A percentile compares a stretch with the other conserved stretches of the same genome.
Evolutionary conservation across 2,888 invertebrate genomes (phyloP).

Genomic region (Orthonychiurus folsomi): DNA sequence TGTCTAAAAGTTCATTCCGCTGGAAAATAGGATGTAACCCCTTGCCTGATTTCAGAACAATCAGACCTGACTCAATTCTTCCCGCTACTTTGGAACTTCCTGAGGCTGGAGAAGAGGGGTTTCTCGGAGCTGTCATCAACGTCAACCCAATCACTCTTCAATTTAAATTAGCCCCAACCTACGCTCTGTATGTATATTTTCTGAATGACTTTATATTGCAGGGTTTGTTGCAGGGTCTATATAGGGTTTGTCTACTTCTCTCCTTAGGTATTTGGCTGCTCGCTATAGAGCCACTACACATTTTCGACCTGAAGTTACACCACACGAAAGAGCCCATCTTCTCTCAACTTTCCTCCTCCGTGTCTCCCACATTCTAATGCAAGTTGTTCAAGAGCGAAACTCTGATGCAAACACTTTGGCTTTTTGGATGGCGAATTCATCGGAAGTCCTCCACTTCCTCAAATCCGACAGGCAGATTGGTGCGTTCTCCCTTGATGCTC

Average conservation of each 20-base stretch:
- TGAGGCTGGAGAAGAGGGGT: constrained; percentile 87
- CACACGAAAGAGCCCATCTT: constrained; percentile 83
- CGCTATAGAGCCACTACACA: constrained; percentile 83
- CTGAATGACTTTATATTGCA: constrained; percentile 7
- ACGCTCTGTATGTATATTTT: constrained; percentile 92
- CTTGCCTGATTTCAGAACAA: constrained; percentile 20
- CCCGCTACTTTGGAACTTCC: constrained; percentile 92
- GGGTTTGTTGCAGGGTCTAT: not conserved
- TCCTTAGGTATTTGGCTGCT: constrained; percentile 60
- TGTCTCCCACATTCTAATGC: constrained; percentile 55
- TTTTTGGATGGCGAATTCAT: constrained; percentile 96
- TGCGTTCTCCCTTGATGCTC: constrained; percentile 82
- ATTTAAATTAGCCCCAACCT: constrained; percentile 93
- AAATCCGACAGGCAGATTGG: constrained; percentile 91
- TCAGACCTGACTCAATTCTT: constrained; percentile 46
- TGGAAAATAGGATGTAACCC: too few species aligned
- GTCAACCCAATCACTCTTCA: constrained; percentile 73
- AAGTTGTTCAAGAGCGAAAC: constrained; percentile 59
- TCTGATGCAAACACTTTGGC: constrained; percentile 77
- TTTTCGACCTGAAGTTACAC: constrained; percentile 83
- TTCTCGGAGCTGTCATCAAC: constrained; percentile 76
- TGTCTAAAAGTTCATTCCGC: too few species aligned
- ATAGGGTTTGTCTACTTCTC: not conserved
- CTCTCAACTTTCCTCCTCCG: constrained; percentile 81
- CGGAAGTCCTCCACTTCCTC: constrained; percentile 88